A percentile compares a stretch with the other conserved stretches of the same genome.
Evolutionary conservation across 1,140 invertebrate species (phyloP).

Genomic region (Protaetia brevitarsis): DNA sequence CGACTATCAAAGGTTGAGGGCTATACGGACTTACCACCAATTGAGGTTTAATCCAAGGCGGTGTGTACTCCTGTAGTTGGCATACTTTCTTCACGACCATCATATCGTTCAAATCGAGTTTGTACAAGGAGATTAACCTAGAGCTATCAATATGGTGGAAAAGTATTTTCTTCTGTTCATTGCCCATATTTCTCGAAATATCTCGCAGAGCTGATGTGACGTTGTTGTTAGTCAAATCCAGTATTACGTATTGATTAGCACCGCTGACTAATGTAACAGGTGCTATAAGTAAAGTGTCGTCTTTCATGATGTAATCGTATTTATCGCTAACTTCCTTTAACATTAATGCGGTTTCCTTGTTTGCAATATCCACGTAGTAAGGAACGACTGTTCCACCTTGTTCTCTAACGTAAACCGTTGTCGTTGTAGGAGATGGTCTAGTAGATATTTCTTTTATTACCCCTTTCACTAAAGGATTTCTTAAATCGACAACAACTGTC

Average conservation of each 20-base stretch:
- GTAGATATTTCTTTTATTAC: too few relatives aligned
- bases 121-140: neutral
- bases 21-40: neutral
- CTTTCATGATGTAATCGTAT: neutral
- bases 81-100: neutral
- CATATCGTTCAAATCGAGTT: neutral
- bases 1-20: neutral
- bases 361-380: too few relatives aligned
- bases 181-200: neutral
- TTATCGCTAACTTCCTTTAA: too few relatives aligned
- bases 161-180: neutral
- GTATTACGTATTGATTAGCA: neutral
- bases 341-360: too few relatives aligned
- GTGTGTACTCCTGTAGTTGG: neutral
- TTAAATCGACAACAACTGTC: too few relatives aligned
- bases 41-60: neutral
- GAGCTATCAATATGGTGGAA: too few relatives aligned
- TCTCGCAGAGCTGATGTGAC: neutral
- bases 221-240: neutral
- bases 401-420: too few relatives aligned
- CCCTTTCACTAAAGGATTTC: too few relatives aligned
- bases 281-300: neutral
- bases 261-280: neutral
- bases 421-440: too few relatives aligned
- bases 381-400: too few relatives aligned